These are phyloP conservation scores for Ceratina calcarata DNA, from an alignment of 1,140 invertebrate species.

Conservation along the genomic window DNA sequence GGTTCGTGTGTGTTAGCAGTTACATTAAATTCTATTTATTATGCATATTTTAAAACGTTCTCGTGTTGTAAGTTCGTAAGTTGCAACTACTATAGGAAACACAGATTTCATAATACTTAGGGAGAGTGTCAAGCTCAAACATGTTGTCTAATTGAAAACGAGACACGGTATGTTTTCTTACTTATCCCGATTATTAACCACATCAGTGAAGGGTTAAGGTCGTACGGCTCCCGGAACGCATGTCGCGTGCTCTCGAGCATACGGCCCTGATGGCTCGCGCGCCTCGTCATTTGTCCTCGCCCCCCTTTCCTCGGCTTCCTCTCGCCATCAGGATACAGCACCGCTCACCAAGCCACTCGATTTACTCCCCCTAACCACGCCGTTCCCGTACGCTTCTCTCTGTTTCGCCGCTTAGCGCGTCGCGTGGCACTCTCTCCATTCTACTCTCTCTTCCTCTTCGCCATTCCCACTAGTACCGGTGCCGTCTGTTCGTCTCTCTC, in stretches of 20 bases:
- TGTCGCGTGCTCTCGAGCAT: slow-evolving; percentile 58
- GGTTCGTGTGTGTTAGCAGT: no score
- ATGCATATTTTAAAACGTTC: no score
- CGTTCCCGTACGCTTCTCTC: slow-evolving; percentile 25
- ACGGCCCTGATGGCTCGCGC: slow-evolving; percentile 65
- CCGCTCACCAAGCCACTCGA: slow-evolving; percentile 37
- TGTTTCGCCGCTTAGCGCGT: slow-evolving; percentile 10
- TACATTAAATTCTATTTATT: no score
- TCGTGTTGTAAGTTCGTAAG: no score
- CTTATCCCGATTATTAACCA: slow-evolving; percentile 6
- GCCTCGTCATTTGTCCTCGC: slow-evolving; percentile 63
- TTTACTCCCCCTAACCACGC: slow-evolving; percentile 11
- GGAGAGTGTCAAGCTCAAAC: no score
- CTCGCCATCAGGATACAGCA: slow-evolving; percentile 14
- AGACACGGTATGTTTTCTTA: neutral
- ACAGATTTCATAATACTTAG: no score
- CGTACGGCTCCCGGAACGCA: slow-evolving; percentile 34
- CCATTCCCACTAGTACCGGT: neutral
- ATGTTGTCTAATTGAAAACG: no score
- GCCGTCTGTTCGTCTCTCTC: neutral
- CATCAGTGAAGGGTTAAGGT: slow-evolving; percentile 20
- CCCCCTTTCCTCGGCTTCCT: slow-evolving; percentile 27
- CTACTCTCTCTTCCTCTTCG: neutral
- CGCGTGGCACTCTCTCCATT: slow-evolving; percentile 55
- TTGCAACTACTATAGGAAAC: no score